These are phyloP conservation scores for Euleptes europaea DNA, from an alignment of 2,113 vertebrate genomes.

Conservation along the genomic window DNA sequence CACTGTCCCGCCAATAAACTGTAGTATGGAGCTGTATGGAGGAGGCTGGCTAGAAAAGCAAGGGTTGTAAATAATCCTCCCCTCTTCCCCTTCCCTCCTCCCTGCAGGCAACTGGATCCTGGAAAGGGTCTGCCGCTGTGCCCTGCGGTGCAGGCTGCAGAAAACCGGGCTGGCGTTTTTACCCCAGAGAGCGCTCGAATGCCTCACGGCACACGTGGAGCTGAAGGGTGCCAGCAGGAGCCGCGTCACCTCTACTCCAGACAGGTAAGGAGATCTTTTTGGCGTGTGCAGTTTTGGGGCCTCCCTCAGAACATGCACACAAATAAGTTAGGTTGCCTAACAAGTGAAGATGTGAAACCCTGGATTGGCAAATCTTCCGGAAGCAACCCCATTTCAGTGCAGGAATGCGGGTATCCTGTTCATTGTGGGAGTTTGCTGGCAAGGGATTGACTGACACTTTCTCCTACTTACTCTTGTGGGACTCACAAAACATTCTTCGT, in stretches of 20 bases:
- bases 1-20: too few relatives aligned
- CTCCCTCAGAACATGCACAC: neutral
- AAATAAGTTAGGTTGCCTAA: too few relatives aligned
- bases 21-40: too few relatives aligned
- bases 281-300: neutral
- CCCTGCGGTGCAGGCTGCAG: neutral
- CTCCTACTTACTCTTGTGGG: too few relatives aligned
- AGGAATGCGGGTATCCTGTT: too few relatives aligned
- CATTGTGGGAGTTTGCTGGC: too few relatives aligned
- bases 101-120: slow-evolving; percentile 74
- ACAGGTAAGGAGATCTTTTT: slow-evolving; percentile 64
- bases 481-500: too few relatives aligned
- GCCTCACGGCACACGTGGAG: neutral
- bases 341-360: too few relatives aligned
- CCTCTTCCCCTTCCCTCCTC: neutral
- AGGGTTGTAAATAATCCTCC: neutral
- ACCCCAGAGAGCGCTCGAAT: neutral
- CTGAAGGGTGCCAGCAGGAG: neutral
- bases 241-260: slow-evolving; percentile 72
- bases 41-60: neutral
- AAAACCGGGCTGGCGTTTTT: neutral
- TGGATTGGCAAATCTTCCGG: too few relatives aligned
- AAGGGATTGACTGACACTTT: too few relatives aligned
- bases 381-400: too few relatives aligned
- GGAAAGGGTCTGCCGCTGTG: accelerated